Evolutionary conservation across 2,888 invertebrate species (phyloP), one percentile per base, ranked within the genome.

Genomic region (Sussaba pulchella): DNA sequence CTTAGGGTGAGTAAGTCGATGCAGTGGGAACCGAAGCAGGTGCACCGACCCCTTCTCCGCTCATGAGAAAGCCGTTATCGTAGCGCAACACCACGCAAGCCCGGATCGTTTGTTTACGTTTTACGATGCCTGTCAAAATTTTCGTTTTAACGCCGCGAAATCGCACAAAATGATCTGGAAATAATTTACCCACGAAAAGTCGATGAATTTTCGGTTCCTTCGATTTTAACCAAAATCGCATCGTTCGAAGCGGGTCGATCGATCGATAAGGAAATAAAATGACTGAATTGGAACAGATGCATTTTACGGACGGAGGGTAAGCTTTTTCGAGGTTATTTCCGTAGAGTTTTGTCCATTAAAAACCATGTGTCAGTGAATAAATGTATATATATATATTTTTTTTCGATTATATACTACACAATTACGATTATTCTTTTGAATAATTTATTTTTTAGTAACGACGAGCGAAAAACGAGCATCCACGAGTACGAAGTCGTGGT

Each of bases 401-500:
- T 63, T 45, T 59, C 6, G 31, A 31, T 63, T 26, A 10, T 63
- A 14, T 31, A 4, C 41, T 57, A 54, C 14, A 64, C 14, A 36
- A 0, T 31, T 14, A n/a, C 1, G 2, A 73, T 59, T 52, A 39
- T 54, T 54, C 5, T 43, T 43, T 57, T 43, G 26, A 45, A 61
- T 47, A 1, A 45, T 61, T 80, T 82, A 66, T 59, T 72, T 76
- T 73, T 17, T 63, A 88, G 87, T 31, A 67, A 57, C 1, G 72
- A 72, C 6, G 87, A 88, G 36, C 81, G 78, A 6, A 83, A 85
- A 57, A 31, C 71, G 36, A 83, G 87, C 26, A 52, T 89, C 10
- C 81, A 88, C 36, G 89, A 91, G 70, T 89, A 88, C 41, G 82
- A 87, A n/a, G 71, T 57, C 14, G 82, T 87, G 4, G 82, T 89